Base-by-base conservation (phyloP, 2,797 vertebrate genomes). In the Pseudopleuronectes americanus region DNA sequence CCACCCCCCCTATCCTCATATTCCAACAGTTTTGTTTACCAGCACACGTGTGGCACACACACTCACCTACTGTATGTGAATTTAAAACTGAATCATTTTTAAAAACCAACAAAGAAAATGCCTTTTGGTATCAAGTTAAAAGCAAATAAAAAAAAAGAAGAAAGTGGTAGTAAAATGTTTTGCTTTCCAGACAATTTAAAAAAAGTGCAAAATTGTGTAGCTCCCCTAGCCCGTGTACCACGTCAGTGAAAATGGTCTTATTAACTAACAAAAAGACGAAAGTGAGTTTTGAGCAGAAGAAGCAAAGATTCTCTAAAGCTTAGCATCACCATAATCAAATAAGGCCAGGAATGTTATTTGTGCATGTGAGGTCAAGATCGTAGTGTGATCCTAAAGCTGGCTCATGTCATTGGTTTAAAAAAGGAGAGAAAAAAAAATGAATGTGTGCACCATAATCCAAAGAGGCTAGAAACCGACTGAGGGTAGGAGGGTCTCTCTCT, bases 301-400 rank as follows among this genome's bases (percentile, higher is more conserved):
- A 81, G 75, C 62, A 62, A 76, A 71, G 58, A 71, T 57, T 79
- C 59, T 61, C 56, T 26, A 62, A 63, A 71, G 38, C 47, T 70
- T 31, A 72, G 68, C 80, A 85, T 76, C 69, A 70, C 57, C 31
- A 74, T 79, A 63, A 69, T 80, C 71, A 88, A 89, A 87, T 84
- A 87, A 87, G 84, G 88, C 86, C 73, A 85, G 84, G 81, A 89
- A 88, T 92, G 86, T 86, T 79, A 64, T 80, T 85, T 90, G 91
- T 91, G 90, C 88, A 63, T 87, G 85, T 86, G 87, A 88, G 86
- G 84, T 87, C 71, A 84, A 91, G 91, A 87, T 84, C 84, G 81
- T 91, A 92, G 88, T 92, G 92, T 93, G 87, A 93, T 90, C 84
- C 76, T 80, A 80, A 71, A 81, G 71, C 86, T 88, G 87, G 79